These are phyloP conservation scores for Bursaphelenchus mucronatus DNA, from an alignment of 1,140 invertebrate species.

Conservation along the genomic window DNA sequence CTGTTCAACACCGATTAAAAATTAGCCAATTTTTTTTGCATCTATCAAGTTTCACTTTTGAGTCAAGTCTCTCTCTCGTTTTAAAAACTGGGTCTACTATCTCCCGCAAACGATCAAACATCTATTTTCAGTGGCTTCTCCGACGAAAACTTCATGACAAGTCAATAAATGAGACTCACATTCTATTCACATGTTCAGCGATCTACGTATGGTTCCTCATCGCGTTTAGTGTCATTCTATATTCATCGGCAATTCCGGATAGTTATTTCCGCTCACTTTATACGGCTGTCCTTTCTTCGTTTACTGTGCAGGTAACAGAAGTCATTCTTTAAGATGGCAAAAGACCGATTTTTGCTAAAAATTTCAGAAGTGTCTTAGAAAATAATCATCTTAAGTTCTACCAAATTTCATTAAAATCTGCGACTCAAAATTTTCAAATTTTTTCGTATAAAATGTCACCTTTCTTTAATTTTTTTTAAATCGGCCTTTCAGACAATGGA, in stretches of 20 bases:
- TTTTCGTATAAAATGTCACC: not conserved
- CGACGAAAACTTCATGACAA: slow-evolving; percentile 9
- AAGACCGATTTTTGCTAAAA: not conserved
- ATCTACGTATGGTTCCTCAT: slow-evolving; percentile 31
- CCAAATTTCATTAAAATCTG: not conserved
- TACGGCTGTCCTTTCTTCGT: slow-evolving; percentile 37
- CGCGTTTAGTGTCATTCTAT: slow-evolving; percentile 28
- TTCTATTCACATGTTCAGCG: slow-evolving; percentile 14
- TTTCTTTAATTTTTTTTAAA: not conserved
- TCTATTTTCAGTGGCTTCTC: slow-evolving; percentile 13
- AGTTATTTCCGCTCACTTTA: slow-evolving; percentile 42
- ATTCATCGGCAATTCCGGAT: slow-evolving; percentile 31
- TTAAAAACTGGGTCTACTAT: too few species aligned
- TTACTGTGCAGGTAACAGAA: slow-evolving; percentile 34
- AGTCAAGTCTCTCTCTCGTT: too few species aligned
- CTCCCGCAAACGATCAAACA: not conserved
- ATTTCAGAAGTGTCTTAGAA: not conserved
- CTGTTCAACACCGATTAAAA: too few species aligned
- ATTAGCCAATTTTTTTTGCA: too few species aligned
- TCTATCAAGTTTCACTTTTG: too few species aligned
- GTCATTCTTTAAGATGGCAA: not conserved
- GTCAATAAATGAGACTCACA: slow-evolving; percentile 4
- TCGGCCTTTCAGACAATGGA: slow-evolving; percentile 28
- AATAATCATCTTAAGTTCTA: not conserved
- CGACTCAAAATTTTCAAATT: slow-evolving; percentile 2